Evolutionary conservation across 1,140 invertebrate species (phyloP).

Genomic region (Procambarus clarkii): DNA sequence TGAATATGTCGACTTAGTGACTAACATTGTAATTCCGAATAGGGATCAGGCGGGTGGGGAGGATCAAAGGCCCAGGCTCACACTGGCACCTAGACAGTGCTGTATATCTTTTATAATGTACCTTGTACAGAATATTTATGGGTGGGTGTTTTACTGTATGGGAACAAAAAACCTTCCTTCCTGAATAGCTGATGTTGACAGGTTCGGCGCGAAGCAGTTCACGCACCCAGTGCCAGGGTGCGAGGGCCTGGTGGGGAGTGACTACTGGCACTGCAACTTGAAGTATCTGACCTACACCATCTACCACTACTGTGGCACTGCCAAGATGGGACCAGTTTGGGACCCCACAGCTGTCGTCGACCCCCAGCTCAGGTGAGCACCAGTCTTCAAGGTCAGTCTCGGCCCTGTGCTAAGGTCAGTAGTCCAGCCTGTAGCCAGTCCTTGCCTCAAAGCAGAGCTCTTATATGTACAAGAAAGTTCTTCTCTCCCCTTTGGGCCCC

Average conservation of each 20-base stretch:
- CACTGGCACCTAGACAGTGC: too few species aligned
- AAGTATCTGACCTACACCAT: constrained; percentile 73
- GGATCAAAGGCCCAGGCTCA: too few species aligned
- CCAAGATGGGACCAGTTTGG: constrained; percentile 80
- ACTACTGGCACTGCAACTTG: constrained; percentile 87
- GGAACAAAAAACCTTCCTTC: too few species aligned
- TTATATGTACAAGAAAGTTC: too few species aligned
- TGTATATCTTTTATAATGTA: too few species aligned
- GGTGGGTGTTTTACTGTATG: too few species aligned
- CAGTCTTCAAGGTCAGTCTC: not conserved
- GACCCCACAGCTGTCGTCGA: constrained; percentile 87
- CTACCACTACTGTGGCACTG: constrained; percentile 76
- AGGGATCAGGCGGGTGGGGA: too few species aligned
- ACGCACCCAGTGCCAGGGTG: constrained; percentile 88
- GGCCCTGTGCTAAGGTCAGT: not conserved
- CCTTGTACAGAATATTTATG: too few species aligned
- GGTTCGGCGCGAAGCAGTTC: constrained; percentile 85
- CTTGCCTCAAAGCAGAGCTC: too few species aligned
- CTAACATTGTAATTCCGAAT: too few species aligned
- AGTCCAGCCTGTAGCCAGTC: not conserved
- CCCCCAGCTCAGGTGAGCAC: constrained; percentile 79
- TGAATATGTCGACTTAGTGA: too few species aligned
- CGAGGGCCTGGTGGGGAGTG: constrained; percentile 81
- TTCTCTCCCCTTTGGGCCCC: too few species aligned
- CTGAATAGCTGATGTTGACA: constrained; percentile 57